Base-by-base conservation (phyloP, 2,797 vertebrate genomes). In the Enoplosus armatus region DNA sequence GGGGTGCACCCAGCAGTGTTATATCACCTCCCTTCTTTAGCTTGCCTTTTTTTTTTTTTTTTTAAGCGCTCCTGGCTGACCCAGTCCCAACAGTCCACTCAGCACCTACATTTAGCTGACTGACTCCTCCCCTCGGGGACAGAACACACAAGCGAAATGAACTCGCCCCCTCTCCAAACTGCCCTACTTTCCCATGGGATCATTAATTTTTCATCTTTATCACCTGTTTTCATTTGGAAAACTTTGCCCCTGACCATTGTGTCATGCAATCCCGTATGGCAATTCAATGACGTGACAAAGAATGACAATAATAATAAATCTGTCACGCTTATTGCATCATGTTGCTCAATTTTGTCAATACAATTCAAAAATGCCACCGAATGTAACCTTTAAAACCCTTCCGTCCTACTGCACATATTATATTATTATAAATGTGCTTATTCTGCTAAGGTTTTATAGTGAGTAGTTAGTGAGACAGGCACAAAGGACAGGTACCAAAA, bases 41-140 rank as follows among this genome's bases (percentile, higher is more conserved):
- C 70, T 41, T 18, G 61, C 64, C 80, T 88, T 87, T 85, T 89
- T 87, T 85, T 41, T 18, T 59, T 62, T 79, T 88, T 87, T 85
- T 89, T 87, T 85, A 86, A 89, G 79, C 10, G 5, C 31, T 83
- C 48, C 75, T 27, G 20, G 33, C 72, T 81, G 73, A 78, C 74
- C 84, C 66, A 69, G 59, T 77, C 72, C 67, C 72, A 82, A 61
- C 77, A 65, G 87, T 80, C 88, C 71, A 92, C 85, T 91, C 91
- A 91, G 91, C 87, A 86, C 76, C 85, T 83, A 72, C 87, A 90
- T 92, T 90, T 83, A 82, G 89, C 91, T 90, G 91, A 90, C 87
- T 26, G 79, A 65, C 83, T 87, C 88, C 84, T 77, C 85, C 83
- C 75, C 78, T 33, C n/a, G 11, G 63, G 63, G 77, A 73, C 89